Conservation (phyloP, 2,113 vertebrate genomes). For the Thymallus thymallus region DNA sequence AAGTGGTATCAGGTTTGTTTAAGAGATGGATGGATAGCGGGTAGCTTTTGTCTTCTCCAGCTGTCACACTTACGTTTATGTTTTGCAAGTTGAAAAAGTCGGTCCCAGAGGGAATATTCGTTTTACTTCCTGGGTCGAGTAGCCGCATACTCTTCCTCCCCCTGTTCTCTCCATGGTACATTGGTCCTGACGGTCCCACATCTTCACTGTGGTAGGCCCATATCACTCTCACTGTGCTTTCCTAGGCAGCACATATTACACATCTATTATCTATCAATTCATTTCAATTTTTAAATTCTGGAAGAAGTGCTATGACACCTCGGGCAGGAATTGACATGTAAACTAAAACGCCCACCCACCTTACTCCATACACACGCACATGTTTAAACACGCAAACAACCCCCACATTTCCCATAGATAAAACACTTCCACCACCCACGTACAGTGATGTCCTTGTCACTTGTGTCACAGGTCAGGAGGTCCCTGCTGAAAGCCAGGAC, state of each 20-base stretch:
- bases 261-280: not conserved
- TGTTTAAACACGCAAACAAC: not conserved
- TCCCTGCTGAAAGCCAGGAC: conserved; percentile 79
- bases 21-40: too few species aligned
- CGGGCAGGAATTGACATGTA: too few species aligned
- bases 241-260: conserved; percentile 58
- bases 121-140: conserved; percentile 75
- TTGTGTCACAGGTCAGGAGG: conserved; percentile 80
- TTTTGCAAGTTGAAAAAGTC: conserved; percentile 78
- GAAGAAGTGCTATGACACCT: too few species aligned
- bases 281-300: too few species aligned
- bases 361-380: not conserved
- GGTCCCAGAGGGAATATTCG: conserved; percentile 46
- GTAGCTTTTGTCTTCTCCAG: not conserved
- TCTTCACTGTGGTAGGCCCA: conserved; percentile 85
- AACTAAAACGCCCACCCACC: not conserved
- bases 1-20: not conserved
- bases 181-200: conserved; percentile 70
- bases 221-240: conserved; percentile 83
- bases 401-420: not conserved
- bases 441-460: conserved; percentile 84
- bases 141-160: conserved; percentile 83
- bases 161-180: conserved; percentile 79
- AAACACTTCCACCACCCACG: conserved; percentile 2
- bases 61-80: conserved; percentile 75